Percentiles rank a stretch among this genome's conserved stretches.
These are phyloP conservation scores for Dromaius novaehollandiae DNA, from an alignment of 2,113 vertebrate species.

Conservation along the genomic window DNA sequence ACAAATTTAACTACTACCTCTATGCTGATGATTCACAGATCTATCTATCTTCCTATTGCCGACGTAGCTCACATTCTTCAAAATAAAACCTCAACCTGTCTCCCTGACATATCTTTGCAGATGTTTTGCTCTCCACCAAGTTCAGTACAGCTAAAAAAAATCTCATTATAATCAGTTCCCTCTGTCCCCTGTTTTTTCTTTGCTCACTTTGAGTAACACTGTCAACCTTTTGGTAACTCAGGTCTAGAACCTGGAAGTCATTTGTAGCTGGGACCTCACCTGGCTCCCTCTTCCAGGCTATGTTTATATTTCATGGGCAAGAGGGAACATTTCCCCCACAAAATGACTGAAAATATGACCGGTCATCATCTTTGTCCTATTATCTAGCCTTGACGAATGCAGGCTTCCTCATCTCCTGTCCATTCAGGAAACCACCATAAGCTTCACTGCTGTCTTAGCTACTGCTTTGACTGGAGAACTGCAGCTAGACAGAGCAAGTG, in stretches of 20 bases:
- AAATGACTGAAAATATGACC: neutral
- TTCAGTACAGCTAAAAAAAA: neutral
- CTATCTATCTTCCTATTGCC: slow-evolving; percentile 15
- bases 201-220: neutral
- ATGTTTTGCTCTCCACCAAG: neutral
- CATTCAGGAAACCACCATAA: neutral
- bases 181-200: neutral
- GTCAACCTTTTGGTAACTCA: neutral
- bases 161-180: neutral
- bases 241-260: neutral
- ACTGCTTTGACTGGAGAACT: neutral
- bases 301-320: neutral
- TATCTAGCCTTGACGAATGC: neutral
- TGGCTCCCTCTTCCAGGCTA: neutral
- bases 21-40: slow-evolving; percentile 44
- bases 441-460: neutral
- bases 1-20: slow-evolving; percentile 29
- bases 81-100: slow-evolving; percentile 11
- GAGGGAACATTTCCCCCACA: neutral
- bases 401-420: neutral
- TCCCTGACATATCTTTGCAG: neutral
- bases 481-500: neutral
- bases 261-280: neutral
- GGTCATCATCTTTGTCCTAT: neutral
- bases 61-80: neutral